A percentile compares a stretch with the other conserved stretches of the same genome.
Conservation (phyloP, 2,888 invertebrate genomes). For the Alentia gelatinosa region DNA sequence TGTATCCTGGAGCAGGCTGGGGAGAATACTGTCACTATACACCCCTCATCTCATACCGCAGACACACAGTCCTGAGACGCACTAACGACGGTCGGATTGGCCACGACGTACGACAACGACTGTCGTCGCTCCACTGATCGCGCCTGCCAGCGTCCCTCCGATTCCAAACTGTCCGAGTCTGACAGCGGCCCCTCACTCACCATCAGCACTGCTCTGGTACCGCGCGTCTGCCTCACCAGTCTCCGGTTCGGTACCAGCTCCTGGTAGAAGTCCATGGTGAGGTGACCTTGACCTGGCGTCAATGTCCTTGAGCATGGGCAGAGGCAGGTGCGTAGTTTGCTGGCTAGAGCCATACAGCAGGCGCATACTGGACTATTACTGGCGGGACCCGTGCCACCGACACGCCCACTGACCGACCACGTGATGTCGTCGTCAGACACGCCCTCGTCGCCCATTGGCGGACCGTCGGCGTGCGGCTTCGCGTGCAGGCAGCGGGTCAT, state of each 20-base stretch:
- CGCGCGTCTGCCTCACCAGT: not conserved
- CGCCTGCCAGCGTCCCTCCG: not conserved
- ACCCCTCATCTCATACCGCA: not conserved
- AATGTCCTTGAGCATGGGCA: slow-evolving; percentile 1
- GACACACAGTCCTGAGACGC: not conserved
- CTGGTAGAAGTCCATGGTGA: slow-evolving; percentile 38
- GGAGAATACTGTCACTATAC: no score
- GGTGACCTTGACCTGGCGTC: not conserved
- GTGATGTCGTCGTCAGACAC: slow-evolving; percentile 44
- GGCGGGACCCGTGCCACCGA: not conserved
- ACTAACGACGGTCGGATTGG: not conserved
- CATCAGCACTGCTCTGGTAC: not conserved
- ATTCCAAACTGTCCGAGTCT: not conserved
- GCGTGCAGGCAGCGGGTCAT: slow-evolving; percentile 9
- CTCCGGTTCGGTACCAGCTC: slow-evolving; percentile 1
- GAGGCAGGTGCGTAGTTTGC: not conserved
- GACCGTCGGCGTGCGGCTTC: not conserved
- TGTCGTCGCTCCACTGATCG: not conserved
- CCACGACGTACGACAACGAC: slow-evolving; percentile 21
- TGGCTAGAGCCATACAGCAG: not conserved
- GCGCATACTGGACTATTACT: not conserved
- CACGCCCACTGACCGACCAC: slow-evolving; percentile 23
- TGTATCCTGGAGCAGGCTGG: no score
- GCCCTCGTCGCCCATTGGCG: not conserved
- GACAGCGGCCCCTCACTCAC: not conserved